These are phyloP conservation scores for Reinhardtius hippoglossoides DNA, from an alignment of 2,113 vertebrate species.

Conservation along the genomic window DNA sequence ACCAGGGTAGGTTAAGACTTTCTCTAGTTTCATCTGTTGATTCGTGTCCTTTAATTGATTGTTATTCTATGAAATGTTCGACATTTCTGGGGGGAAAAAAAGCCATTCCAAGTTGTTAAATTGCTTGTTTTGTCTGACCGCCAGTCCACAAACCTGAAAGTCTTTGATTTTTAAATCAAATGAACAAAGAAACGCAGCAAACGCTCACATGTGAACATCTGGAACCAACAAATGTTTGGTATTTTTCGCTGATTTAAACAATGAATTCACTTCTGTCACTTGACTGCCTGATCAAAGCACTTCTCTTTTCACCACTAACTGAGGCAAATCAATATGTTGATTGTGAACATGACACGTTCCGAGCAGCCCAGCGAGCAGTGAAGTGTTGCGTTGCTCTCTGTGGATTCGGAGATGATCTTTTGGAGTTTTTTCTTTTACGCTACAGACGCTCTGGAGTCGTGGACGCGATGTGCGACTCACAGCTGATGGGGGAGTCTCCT, in stretches of 20 bases:
- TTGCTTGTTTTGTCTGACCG: neutral
- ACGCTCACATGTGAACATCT: neutral
- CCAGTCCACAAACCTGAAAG: neutral
- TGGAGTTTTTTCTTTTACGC: neutral
- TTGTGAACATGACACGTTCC: conserved; percentile 8
- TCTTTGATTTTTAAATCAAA: conserved; percentile 1
- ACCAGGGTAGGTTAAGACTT: neutral
- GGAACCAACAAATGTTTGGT: neutral
- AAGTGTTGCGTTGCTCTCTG: neutral
- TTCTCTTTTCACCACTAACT: neutral
- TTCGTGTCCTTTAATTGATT: neutral
- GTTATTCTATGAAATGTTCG: neutral
- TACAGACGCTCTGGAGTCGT: neutral
- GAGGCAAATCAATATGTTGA: conserved; percentile 21
- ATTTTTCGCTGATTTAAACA: neutral
- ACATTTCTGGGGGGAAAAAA: neutral
- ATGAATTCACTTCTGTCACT: neutral
- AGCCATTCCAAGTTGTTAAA: neutral
- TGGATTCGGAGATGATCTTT: neutral
- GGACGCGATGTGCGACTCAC: conserved; percentile 2
- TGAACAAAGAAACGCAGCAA: neutral
- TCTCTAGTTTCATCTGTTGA: neutral
- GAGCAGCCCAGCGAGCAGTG: conserved; percentile 5
- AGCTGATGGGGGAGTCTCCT: conserved; percentile 25
- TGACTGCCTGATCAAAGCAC: neutral